These are phyloP conservation scores for Poecilia gillii DNA, from an alignment of 2,797 vertebrate genomes.

Conservation along the genomic window DNA sequence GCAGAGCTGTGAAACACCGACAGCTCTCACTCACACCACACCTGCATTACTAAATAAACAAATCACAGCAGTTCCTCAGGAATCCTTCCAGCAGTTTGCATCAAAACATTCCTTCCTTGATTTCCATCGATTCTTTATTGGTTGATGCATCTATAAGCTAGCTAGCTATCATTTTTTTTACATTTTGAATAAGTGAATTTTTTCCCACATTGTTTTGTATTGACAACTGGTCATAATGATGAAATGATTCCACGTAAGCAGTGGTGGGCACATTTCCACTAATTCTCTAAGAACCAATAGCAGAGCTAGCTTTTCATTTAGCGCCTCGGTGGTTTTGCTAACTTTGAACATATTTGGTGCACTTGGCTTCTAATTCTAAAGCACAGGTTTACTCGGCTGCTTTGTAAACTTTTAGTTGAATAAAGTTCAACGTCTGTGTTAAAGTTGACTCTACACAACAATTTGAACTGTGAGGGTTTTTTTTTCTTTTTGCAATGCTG, in stretches of 20 bases:
- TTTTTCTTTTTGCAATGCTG: background rate
- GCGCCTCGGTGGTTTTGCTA: background rate
- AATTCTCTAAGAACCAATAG: background rate
- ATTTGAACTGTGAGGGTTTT: background rate
- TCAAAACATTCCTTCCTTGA: background rate
- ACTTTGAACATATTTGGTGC: background rate
- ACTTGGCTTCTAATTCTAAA: background rate
- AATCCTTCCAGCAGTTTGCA: background rate
- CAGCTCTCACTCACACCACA: background rate
- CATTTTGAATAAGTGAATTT: background rate
- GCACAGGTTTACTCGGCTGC: background rate
- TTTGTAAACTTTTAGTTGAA: background rate
- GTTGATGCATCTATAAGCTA: background rate
- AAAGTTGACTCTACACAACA: background rate
- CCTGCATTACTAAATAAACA: background rate
- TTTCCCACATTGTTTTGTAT: background rate
- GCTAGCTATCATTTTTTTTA: background rate
- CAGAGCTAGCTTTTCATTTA: background rate
- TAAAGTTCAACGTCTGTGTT: background rate
- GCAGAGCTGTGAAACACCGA: too few species aligned
- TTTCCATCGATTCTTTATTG: background rate
- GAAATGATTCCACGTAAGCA: background rate
- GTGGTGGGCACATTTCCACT: background rate
- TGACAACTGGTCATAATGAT: background rate
- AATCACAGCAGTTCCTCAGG: background rate